Conservation (phyloP, 2,888 invertebrate species). For the Brachyptera putata region DNA sequence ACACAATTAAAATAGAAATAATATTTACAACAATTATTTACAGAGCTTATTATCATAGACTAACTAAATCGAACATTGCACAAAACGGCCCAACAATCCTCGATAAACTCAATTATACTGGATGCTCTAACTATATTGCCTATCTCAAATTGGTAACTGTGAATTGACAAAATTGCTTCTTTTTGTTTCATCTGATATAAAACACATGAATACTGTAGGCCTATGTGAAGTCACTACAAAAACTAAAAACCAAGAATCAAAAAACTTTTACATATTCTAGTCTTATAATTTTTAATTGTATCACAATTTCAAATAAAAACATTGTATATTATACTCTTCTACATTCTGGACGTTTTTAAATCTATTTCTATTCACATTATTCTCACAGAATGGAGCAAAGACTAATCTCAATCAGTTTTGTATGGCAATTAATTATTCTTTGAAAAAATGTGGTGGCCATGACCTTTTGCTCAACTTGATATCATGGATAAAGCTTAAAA, state of each 20-base stretch:
- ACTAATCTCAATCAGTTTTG: background rate
- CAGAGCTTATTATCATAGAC: background rate
- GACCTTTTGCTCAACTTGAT: background rate
- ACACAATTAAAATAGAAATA: no score
- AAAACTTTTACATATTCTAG: background rate
- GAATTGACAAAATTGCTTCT: no score
- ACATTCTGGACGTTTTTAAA: no score
- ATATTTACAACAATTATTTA: background rate
- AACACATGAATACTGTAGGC: no score
- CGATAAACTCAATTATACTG: background rate
- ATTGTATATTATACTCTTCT: no score
- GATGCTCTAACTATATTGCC: background rate
- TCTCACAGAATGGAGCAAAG: background rate
- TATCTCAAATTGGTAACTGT: conserved; percentile 1
- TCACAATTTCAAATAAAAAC: no score
- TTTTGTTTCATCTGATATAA: no score
- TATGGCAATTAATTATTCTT: background rate
- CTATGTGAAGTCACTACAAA: no score
- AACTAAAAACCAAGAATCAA: no score
- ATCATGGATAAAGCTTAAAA: background rate
- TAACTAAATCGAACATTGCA: background rate
- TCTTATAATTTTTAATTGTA: no score
- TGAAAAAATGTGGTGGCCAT: background rate
- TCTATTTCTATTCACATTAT: background rate
- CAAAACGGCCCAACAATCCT: background rate